phyloP scores from a whole-genome alignment of 1,140 invertebrate species.

The Episyrphus balteatus region DNA sequence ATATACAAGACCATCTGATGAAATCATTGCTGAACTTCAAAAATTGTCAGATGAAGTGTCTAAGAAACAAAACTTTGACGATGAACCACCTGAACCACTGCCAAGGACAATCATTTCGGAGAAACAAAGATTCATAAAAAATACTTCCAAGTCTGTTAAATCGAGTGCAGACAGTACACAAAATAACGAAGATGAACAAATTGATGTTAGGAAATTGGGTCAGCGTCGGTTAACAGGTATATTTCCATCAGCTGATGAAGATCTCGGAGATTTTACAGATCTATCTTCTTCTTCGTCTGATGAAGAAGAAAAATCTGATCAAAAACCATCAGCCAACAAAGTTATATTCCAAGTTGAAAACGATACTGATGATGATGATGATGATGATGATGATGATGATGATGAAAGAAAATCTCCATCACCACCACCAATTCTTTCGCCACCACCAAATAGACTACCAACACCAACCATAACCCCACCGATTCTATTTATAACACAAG shows the following conservation, averaged over 20 bases:
- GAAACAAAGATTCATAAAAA: too few species aligned
- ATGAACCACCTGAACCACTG: too few species aligned
- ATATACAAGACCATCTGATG: too few species aligned
- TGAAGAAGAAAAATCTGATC: not conserved
- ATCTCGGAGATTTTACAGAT: conserved; percentile 2
- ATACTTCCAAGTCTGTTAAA: too few species aligned
- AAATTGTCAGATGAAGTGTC: too few species aligned
- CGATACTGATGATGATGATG: not conserved
- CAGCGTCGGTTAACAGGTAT: conserved; percentile 5
- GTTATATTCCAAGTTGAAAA: not conserved
- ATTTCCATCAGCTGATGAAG: conserved; percentile 6
- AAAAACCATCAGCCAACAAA: not conserved
- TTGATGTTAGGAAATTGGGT: too few species aligned
- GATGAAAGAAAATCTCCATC: not conserved
- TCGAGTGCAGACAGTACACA: too few species aligned
- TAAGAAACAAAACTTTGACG: too few species aligned
- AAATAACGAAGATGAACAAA: too few species aligned
- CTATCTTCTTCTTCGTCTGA: not conserved
- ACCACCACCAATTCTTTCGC: too few species aligned
- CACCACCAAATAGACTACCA: not conserved
- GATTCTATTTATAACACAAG: conserved; percentile 19
- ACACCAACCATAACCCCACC: conserved; percentile 10
- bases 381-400: conserved; percentile 11
- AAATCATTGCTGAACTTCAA: too few species aligned
- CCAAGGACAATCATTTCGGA: too few species aligned